phyloP scores from a whole-genome alignment of 2,888 invertebrate genomes.

The Ophioninae sp. region DNA sequence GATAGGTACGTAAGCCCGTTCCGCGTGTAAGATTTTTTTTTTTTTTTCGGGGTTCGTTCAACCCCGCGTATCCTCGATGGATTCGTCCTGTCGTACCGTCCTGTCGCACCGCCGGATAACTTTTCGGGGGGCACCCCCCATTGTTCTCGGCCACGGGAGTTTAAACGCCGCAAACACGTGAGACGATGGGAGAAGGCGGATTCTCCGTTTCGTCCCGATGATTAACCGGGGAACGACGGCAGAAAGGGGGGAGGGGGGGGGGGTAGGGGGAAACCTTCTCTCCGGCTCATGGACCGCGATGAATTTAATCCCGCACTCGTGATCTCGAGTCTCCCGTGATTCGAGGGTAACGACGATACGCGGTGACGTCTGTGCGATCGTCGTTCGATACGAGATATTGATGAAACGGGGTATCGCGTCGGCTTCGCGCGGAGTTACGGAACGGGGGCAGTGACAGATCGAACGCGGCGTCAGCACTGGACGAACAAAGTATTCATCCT shows the following conservation, averaged over 20 bases:
- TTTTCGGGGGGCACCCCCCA: conserved; percentile 49
- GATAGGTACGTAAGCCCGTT: neutral
- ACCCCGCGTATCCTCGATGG: conserved; percentile 22
- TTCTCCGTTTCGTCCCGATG: conserved; percentile 24
- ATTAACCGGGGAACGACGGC: conserved; percentile 34
- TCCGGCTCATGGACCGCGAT: conserved; percentile 29
- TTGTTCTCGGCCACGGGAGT: conserved; percentile 58
- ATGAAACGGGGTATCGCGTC: neutral
- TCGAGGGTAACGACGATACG: conserved; percentile 1
- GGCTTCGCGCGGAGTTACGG: no score
- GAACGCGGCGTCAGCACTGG: no score
- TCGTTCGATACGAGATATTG: neutral
- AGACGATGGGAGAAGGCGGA: conserved; percentile 12
- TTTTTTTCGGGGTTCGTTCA: neutral
- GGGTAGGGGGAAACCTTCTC: conserved; percentile 18
- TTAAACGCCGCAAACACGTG: conserved; percentile 49
- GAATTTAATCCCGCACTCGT: conserved; percentile 49
- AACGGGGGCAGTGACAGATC: no score
- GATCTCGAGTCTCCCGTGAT: conserved; percentile 29
- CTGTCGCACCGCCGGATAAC: conserved; percentile 52
- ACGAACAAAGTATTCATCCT: no score
- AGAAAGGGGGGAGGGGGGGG: no score
- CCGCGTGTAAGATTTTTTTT: neutral
- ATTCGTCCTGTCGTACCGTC: conserved; percentile 31
- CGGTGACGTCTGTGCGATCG: neutral